phyloP scores from a whole-genome alignment of 2,797 vertebrate species.

The Bucorvus abyssinicus region DNA sequence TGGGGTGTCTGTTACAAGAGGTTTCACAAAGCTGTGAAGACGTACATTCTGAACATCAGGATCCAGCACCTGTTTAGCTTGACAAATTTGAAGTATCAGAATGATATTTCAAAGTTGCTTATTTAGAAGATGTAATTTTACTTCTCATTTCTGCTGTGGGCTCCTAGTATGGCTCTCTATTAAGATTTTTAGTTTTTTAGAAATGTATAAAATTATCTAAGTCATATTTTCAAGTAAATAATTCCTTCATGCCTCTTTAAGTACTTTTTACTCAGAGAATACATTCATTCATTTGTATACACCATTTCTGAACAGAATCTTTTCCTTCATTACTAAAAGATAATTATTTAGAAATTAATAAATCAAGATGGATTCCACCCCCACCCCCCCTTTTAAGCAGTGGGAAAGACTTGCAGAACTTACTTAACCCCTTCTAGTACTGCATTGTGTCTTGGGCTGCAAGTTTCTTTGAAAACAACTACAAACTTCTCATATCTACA shows the following conservation, averaged over 20 bases:
- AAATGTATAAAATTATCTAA: not conserved
- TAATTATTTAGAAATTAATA: not conserved
- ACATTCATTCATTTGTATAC: not conserved
- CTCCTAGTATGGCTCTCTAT: not conserved
- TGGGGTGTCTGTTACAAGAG: not conserved
- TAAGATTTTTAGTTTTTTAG: not conserved
- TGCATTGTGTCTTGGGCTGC: not conserved
- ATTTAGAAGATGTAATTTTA: not conserved
- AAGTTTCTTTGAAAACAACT: not conserved
- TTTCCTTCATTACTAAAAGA: not conserved
- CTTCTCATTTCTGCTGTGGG: not conserved
- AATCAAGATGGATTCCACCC: not conserved
- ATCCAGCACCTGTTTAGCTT: not conserved
- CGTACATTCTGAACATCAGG: not conserved
- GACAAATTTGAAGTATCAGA: no score
- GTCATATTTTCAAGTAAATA: not conserved
- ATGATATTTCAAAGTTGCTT: not conserved
- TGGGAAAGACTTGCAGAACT: not conserved
- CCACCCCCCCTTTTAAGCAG: not conserved
- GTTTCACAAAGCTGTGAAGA: not conserved
- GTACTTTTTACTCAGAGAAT: not conserved
- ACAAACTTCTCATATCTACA: not conserved
- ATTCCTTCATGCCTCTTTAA: not conserved
- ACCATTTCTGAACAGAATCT: not conserved
- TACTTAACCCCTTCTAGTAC: not conserved